These are phyloP conservation scores for Malurus melanocephalus DNA, from an alignment of 2,113 vertebrate species.

Conservation along the genomic window DNA sequence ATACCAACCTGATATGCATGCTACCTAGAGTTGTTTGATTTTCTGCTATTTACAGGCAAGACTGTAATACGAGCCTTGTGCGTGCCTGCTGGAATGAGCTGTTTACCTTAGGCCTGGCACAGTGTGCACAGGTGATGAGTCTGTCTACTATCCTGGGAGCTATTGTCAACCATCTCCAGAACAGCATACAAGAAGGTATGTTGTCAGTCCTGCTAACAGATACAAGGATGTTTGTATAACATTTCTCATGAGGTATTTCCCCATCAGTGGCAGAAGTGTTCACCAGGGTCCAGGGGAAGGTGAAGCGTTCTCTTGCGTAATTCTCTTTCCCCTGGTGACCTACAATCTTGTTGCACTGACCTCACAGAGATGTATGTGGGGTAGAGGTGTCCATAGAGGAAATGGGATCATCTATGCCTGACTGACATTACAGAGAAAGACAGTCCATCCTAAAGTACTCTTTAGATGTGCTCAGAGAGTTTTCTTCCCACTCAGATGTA, in stretches of 20 bases:
- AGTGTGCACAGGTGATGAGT: constrained; percentile 96
- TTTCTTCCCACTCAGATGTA: background rate
- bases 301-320: background rate
- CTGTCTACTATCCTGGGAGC: constrained; percentile 94
- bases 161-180: constrained; percentile 96
- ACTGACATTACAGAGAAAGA: background rate
- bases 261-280: background rate
- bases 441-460: background rate
- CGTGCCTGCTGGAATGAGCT: constrained; percentile 97
- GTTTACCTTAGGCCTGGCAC: constrained; percentile 94
- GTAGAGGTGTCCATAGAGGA: background rate
- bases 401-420: background rate
- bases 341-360: background rate
- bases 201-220: background rate
- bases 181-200: constrained; percentile 94
- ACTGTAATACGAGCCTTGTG: constrained; percentile 92
- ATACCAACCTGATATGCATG: background rate
- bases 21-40: background rate
- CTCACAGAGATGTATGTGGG: background rate
- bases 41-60: constrained; percentile 78
- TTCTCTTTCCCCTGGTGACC: background rate
- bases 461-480: background rate
- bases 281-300: background rate
- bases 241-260: background rate
- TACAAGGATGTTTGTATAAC: background rate